Conservation (phyloP, 1,140 invertebrate species). For the Zaprionus tsacasi region DNA sequence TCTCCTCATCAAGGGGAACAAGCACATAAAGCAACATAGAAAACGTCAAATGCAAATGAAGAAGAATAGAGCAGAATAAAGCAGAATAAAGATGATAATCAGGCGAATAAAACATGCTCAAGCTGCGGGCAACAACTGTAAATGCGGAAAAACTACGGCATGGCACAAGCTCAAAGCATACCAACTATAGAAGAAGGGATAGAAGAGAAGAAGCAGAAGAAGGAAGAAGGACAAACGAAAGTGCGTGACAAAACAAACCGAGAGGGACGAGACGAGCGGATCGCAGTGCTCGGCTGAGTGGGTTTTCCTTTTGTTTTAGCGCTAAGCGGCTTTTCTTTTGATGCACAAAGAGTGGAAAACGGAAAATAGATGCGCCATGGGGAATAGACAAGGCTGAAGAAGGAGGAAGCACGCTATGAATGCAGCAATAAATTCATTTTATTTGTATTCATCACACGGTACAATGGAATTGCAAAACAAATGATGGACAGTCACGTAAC, state of each 20-base stretch:
- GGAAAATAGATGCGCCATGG: not conserved
- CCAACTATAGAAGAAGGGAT: not conserved
- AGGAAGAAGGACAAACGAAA: not conserved
- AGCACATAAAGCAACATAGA: too few relatives aligned
- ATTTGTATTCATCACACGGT: conserved; percentile 22
- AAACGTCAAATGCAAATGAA: not conserved
- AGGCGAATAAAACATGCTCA: not conserved
- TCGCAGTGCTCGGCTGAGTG: conserved; percentile 17
- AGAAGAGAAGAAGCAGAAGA: not conserved
- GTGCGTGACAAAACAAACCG: conserved; percentile 11
- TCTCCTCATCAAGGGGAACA: too few relatives aligned
- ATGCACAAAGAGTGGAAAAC: conserved; percentile 18
- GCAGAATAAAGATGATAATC: not conserved
- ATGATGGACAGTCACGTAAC: conserved; percentile 26
- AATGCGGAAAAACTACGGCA: not conserved
- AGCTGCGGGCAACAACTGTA: not conserved
- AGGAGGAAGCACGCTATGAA: conserved; percentile 26
- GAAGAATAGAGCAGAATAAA: not conserved
- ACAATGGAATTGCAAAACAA: conserved; percentile 31
- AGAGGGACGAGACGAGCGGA: not conserved
- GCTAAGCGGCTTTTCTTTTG: conserved; percentile 37
- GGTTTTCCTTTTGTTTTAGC: conserved; percentile 31
- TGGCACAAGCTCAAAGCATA: not conserved
- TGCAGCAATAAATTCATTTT: conserved; percentile 29
- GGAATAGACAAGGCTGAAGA: conserved; percentile 6